Conservation (phyloP, 1,140 invertebrate genomes). For the Bombus fervidus region DNA sequence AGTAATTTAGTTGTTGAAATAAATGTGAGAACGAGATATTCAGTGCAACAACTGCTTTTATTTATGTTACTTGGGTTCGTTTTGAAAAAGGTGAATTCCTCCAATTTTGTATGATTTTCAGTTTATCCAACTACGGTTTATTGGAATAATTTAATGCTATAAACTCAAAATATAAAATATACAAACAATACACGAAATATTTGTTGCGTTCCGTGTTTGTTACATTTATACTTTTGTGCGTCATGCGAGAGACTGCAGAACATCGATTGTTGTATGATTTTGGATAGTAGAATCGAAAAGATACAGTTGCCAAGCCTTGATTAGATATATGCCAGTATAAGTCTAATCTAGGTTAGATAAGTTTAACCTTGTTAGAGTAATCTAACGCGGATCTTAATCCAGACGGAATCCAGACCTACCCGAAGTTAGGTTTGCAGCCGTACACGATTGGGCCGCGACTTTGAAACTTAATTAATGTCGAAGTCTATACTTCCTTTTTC, state of each 20-base stretch:
- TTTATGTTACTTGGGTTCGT: too few relatives aligned
- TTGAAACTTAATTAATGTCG: neutral
- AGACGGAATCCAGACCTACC: neutral
- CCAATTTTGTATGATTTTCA: neutral
- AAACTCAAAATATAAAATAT: too few relatives aligned
- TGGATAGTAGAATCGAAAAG: neutral
- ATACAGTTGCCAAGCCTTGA: neutral
- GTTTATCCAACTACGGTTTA: too few relatives aligned
- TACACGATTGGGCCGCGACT: neutral
- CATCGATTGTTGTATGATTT: neutral
- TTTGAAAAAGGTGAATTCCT: neutral
- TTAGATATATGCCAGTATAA: neutral
- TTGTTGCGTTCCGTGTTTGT: neutral
- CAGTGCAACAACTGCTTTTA: neutral
- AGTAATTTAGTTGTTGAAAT: neutral
- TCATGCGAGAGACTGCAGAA: too few relatives aligned
- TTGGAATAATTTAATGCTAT: too few relatives aligned
- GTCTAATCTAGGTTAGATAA: constrained; percentile 8
- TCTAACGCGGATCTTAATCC: constrained; percentile 2
- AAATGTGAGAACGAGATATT: neutral
- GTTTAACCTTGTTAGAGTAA: constrained; percentile 2
- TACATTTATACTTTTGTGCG: neutral
- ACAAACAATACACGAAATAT: too few relatives aligned
- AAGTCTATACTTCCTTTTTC: neutral
- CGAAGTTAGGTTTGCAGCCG: neutral